Evolutionary conservation across 2,113 vertebrate species (phyloP), one percentile per base, ranked within the genome.

Genomic region (Zootoca vivipara): DNA sequence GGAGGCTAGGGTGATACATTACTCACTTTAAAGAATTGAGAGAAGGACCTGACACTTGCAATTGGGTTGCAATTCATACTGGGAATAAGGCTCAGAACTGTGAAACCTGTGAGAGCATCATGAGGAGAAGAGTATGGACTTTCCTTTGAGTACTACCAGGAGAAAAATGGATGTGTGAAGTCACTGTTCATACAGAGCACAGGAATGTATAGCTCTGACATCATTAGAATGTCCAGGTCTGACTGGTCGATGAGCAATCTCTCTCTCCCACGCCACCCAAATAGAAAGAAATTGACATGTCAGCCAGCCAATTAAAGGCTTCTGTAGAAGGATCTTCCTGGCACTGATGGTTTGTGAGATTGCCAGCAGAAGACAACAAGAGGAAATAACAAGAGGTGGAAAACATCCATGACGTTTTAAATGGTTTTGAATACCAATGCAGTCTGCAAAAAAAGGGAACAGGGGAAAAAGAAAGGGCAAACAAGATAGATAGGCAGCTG

Each of bases 281-380:
- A 69, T 28, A 83, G 18, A 33, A 16, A 52, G 20, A 52, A 30
- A 35, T 18, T 74, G 42, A 6, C 3, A 33, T 4, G 35, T 28
- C 65, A 67, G 13, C 1, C 24, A 38, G 38, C 69, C 64, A 30
- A 83, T 28, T 52, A 46, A 64, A 75, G 7, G 6, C n/a, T 85
- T 64, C 58, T 22, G 35, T 42, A 28, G 73, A 18, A 77, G 28
- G 4, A 42, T 65, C 35, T n/a, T 77, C 16, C 83, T 91, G 92
- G 88, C 88, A 78, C 92, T 90, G 90, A 78, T 90, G 91, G 93
- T 92, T 96, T 89, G 89, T 90, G 81, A 92, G 20, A 85, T 70
- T 88, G 93, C 91, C 92, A 93, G 87, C 90, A 46, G 83, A 95
- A 93, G 91, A 89, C 40, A 42, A 40, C 73, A 85, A 77, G 58